Evolutionary conservation across 2,113 vertebrate genomes (phyloP), one percentile per base, ranked within the genome.

Genomic region (Arizona elegans): DNA sequence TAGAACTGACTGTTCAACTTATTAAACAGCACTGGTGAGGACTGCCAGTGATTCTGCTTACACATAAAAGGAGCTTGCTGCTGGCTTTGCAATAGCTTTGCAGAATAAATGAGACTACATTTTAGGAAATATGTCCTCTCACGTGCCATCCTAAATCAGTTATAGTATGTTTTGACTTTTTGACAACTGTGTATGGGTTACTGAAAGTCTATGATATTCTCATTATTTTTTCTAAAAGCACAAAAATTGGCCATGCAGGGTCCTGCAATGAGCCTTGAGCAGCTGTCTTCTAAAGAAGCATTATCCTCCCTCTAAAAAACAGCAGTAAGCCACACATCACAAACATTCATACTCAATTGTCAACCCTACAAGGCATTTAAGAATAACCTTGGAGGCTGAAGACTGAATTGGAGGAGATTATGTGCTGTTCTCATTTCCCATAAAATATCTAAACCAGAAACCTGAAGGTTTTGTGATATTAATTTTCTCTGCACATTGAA

Each of bases 271-370:
- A 96, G 97, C 96, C 75, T 94, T 93, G 93, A 97, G 95, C 95
- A 97, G 96, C 96, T 97, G 95, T 95, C 95, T 96, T 95, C 85
- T 29, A 94, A 65, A 95, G 95, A 94, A 92, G 90, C 89, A 65
- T 2, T 95, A 58, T 93, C 94, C 94, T 95, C 94, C 91, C 19
- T 21, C 55, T 5, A 58, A 88, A 88, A 70, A 43, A 75, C 88
- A 93, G 47, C 58, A 90, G 91, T 54, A 90, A 91, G 94, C 89
- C 90, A 94, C 70, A 95, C 91, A 88, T 91, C 95, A 91, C 93
- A 96, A 94, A 94, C 43, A 87, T 95, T 97, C 92, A 93, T 95
- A 90, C 91, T 95, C 9, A 94, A 95, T 26, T 1, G 94, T 96
- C 94, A 94, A 94, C 87, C 93, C 96, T 95, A 95, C 59, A 70